phyloP scores from a whole-genome alignment of 1,140 invertebrate species.

The Marisa cornuarietis region DNA sequence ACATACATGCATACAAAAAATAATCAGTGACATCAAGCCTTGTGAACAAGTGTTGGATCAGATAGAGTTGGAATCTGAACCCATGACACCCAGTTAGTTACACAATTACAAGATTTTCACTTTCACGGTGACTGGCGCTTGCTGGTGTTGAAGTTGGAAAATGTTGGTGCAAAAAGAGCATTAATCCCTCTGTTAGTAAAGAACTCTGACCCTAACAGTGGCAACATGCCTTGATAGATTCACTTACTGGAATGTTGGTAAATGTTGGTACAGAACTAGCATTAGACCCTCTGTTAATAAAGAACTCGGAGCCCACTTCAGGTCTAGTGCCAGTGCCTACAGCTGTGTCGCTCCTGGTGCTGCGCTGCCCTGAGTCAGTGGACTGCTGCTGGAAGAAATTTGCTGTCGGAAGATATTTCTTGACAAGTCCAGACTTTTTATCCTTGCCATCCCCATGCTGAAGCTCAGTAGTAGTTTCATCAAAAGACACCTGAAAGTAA shows the following conservation, averaged over 20 bases:
- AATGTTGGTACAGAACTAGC: slow-evolving; percentile 56
- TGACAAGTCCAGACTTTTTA: neutral
- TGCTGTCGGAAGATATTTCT: neutral
- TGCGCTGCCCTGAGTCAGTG: slow-evolving; percentile 5
- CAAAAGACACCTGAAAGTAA: slow-evolving; percentile 51
- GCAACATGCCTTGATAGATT: neutral
- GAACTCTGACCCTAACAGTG: too few relatives aligned
- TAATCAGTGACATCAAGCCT: neutral
- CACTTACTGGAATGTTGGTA: slow-evolving; percentile 53
- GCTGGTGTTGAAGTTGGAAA: too few relatives aligned
- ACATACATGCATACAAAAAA: neutral
- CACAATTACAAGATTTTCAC: too few relatives aligned
- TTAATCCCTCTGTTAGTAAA: too few relatives aligned
- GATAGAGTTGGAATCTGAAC: too few relatives aligned
- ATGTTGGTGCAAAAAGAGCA: too few relatives aligned
- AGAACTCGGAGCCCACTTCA: slow-evolving; percentile 48
- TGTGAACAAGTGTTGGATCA: too few relatives aligned
- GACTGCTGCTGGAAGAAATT: neutral
- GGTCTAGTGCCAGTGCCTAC: slow-evolving; percentile 47
- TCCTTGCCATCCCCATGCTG: neutral
- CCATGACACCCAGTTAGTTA: too few relatives aligned
- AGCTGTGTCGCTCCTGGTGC: neutral
- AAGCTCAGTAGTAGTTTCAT: slow-evolving; percentile 27
- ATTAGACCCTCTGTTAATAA: slow-evolving; percentile 48
- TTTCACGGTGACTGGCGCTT: too few relatives aligned